Percentiles rank a stretch among this genome's conserved stretches.
Conservation (phyloP, 2,113 vertebrate species). For the Cnemophilus loriae region DNA sequence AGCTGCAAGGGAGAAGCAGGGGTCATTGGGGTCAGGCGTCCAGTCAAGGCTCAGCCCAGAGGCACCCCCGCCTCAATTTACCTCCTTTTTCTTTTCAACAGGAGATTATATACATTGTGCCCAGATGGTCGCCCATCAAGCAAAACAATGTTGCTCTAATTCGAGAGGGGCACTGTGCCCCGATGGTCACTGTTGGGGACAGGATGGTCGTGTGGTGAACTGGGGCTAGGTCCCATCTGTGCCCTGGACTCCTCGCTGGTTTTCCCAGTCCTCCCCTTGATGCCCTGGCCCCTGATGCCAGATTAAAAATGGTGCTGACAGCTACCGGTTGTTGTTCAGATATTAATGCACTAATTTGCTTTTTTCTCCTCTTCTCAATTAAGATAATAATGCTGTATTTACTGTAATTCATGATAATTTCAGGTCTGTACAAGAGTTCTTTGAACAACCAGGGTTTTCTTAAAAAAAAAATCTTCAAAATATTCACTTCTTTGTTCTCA, state of each 20-base stretch:
- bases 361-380: background rate
- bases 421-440: rapidly evolving
- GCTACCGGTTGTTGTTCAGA: background rate
- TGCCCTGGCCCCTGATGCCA: rapidly evolving
- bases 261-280: background rate
- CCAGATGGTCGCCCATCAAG: no score
- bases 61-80: background rate
- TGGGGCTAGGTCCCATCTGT: rapidly evolving
- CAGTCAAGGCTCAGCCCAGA: no score
- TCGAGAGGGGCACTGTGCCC: background rate
- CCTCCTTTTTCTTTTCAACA: background rate
- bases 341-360: background rate
- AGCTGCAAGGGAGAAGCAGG: background rate
- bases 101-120: rapidly evolving
- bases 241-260: rapidly evolving
- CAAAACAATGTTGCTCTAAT: rapidly evolving
- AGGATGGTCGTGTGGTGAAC: rapidly evolving
- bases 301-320: background rate
- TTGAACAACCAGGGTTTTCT: background rate
- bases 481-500: background rate
- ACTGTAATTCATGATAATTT: background rate
- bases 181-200: rapidly evolving
- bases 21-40: rapidly evolving
- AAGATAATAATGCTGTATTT: background rate
- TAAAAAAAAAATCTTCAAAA: background rate